Percentiles rank a stretch among this genome's conserved stretches.
phyloP scores from a whole-genome alignment of 2,888 invertebrate genomes.

The Epinotia demarniana region DNA sequence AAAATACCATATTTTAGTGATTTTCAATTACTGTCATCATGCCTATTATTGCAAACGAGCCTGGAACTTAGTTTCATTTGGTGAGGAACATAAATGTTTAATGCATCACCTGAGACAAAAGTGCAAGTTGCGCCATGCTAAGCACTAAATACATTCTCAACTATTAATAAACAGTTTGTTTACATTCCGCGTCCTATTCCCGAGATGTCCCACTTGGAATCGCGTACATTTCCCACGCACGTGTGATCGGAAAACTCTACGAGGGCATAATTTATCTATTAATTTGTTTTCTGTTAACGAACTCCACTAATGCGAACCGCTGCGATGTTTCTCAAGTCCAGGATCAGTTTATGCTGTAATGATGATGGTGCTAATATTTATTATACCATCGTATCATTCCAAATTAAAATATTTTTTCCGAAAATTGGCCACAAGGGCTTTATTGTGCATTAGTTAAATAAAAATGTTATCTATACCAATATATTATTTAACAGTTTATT shows the following conservation, averaged over 20 bases:
- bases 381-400: too few species aligned
- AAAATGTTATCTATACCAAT: too few species aligned
- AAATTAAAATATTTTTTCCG: too few species aligned
- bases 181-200: constrained; percentile 38
- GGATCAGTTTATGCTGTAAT: constrained; percentile 59
- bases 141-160: neutral
- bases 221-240: constrained; percentile 74
- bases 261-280: constrained; percentile 73
- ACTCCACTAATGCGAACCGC: constrained; percentile 67
- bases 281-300: constrained; percentile 81
- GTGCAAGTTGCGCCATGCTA: neutral
- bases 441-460: too few species aligned
- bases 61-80: too few species aligned
- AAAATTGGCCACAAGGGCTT: too few species aligned
- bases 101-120: neutral
- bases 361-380: constrained; percentile 48
- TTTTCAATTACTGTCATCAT: too few species aligned
- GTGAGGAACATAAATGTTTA: neutral
- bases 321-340: constrained; percentile 58
- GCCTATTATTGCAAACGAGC: too few species aligned
- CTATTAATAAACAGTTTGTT: constrained; percentile 34
- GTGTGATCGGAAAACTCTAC: constrained; percentile 66
- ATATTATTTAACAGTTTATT: too few species aligned
- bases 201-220: constrained; percentile 40
- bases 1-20: too few species aligned